Evolutionary conservation across 37 sponge, comb jelly and placozoan species (phyloP).

Genomic region (Aplysina aerophoba): DNA sequence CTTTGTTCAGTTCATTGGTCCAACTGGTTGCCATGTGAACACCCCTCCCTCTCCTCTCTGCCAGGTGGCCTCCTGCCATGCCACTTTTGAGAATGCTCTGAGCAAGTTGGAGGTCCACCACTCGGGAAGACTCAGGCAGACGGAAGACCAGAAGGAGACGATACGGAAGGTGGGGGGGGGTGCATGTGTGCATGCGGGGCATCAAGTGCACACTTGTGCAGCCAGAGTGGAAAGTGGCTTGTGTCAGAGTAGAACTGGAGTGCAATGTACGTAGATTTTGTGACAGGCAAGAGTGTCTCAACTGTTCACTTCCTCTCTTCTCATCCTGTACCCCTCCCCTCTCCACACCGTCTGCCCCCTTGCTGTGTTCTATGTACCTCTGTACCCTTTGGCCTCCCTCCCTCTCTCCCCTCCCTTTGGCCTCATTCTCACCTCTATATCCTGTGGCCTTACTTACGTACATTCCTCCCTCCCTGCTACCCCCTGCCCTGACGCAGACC

Average conservation of each 20-base stretch:
- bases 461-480: neutral
- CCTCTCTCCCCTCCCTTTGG: neutral
- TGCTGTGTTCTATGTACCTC: no score
- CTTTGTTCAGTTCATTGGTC: no score
- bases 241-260: no score
- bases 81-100: slow-evolving; percentile 78
- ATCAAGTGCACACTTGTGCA: neutral
- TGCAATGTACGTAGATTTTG: neutral
- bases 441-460: neutral
- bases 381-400: neutral
- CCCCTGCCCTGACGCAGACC: slow-evolving; percentile 8
- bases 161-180: slow-evolving; percentile 71
- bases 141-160: slow-evolving; percentile 71
- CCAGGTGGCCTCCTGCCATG: slow-evolving; percentile 77
- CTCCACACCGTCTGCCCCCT: no score
- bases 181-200: neutral
- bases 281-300: neutral
- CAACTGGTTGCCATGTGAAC: no score
- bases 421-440: neutral
- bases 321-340: neutral
- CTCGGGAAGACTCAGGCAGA: slow-evolving; percentile 80
- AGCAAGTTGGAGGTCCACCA: slow-evolving; percentile 80
- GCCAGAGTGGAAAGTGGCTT: neutral
- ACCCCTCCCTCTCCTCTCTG: neutral
- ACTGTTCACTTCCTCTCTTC: neutral